Base-by-base conservation (phyloP, 2,797 vertebrate genomes). In the Myripristis murdjan region DNA sequence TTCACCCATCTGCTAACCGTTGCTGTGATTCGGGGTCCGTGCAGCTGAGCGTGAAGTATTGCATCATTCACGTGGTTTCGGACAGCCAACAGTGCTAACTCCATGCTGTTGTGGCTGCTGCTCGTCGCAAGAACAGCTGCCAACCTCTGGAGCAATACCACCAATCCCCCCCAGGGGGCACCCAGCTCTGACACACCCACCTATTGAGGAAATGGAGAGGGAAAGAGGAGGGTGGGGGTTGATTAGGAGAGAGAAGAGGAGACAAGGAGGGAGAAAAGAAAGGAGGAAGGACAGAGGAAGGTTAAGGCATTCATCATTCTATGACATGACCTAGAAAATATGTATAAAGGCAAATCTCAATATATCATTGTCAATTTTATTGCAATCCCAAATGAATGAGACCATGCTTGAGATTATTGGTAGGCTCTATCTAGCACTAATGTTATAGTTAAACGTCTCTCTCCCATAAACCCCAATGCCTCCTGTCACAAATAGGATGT, bases 51-150 rank as follows among this genome's bases (percentile, higher is more conserved):
- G 0, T 95, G 94, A 61, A 96, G 90, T 70, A 97, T 94, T 56
- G 96, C 96, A 18, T 97, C 95, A 0, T 96, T 96, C 79, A 97
- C 77, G 15, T 95, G 89, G 74, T 91, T 96, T 47, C 93, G 91
- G 44, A 97, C 90, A 0, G 94, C 94, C 9, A 91, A 53, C 77
- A 98, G 92, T 0, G 95, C 92, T 0, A 90, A 41, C 67, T 97
- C 96, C 92, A 97, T 88, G 83, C 88, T 93, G 82, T 95, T 95
- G 23, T 95, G 95, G 0, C 95, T 95, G 57, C 91, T 93, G 82
- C 89, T 91, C 52, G 93, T 94, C 1, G 95, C 92, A 88, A 97
- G 91, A 55, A 93, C 93, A 0, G 92, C 92, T 0, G 94, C 85
- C 78, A 97, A 86, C 10, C 94, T 91, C 9, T 96, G 95, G 67